Evolutionary conservation across 2,797 vertebrate genomes (phyloP), one percentile per base, ranked within the genome.

Genomic region (Hippoglossus hippoglossus): DNA sequence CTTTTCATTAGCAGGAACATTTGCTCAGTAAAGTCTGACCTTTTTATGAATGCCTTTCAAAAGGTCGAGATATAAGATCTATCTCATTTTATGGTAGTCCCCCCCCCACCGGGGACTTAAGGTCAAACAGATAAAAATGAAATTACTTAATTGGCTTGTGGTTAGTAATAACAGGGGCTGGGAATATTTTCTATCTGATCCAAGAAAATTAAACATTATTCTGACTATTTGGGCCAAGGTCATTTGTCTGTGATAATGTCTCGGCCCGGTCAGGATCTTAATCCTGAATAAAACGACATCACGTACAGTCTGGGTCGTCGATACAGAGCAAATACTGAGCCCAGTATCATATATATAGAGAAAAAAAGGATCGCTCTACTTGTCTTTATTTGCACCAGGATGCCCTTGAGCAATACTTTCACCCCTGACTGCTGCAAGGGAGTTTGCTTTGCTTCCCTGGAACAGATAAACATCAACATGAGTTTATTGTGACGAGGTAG

Each of bases 51-150:
- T 22, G 59, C 6, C 61, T 77, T 65, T 85, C 52, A 65, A 83
- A 90, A 91, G 85, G 82, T 76, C 79, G 81, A 65, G 24, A 65
- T 74, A 63, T 85, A 60, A 75, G 70, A 74, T 87, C 52, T 75
- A 75, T 83, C 83, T 84, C 62, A 67, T 82, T 83, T 80, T 54
- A 54, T 75, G 63, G 74, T 67, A 12, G 44, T 75, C 77, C 28
- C 28, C 46, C 34, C 34, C 34, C 34, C 10, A 2, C 3, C 10
- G 6, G 18, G 64, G 24, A 79, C 51, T 71, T 56, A 60, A 78
- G 88, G 84, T 87, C 83, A 73, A 16, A 63, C 52, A 13, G 71
- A 82, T 78, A 68, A 71, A 81, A 71, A 77, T 34, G 19, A 75
- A 89, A 73, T 70, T 11, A 80, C 79, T 78, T 78, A 81, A 86